Base-by-base conservation (phyloP, 2,113 vertebrate species). In the Ancistrus triradiatus region DNA sequence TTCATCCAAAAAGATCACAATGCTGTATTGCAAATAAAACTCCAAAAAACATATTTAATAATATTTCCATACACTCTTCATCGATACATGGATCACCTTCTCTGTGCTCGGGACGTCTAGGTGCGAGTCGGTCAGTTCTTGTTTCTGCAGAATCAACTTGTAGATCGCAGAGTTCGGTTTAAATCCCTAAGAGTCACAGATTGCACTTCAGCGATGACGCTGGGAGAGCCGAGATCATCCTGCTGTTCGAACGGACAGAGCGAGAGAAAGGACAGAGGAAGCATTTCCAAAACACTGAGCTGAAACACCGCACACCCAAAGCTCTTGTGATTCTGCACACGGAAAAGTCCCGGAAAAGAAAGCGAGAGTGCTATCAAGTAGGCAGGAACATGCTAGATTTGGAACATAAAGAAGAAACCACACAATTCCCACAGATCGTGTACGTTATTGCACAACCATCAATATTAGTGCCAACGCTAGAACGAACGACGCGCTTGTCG, bases 11-110 rank as follows among this genome's bases (percentile, higher is more conserved):
- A n/a, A n/a, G n/a, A n/a, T n/a, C n/a, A n/a, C n/a, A n/a, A n/a
- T n/a, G n/a, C 27, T 31, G 27, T 31, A 31, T 4, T 31, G 27
- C 7, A 77, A 84, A 81, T 80, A 75, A 82, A 72, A 78, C 78
- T 74, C 73, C 78, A 80, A n/a, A n/a, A n/a, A n/a, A n/a, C 59
- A 69, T 64, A 75, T 87, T 87, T 89, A 85, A 86, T 84, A 44
- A 72, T n/a, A n/a, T 77, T 69, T 69, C 74, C 70, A 81, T 70
- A 78, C 65, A 63, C 46, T 73, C 55, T n/a, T 67, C 7, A 31
- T 31, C 7, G 62, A 56, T 70, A 79, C 60, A 80, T 67, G 46
- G 62, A 72, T 70, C 50, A 21, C 37, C n/a, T 25, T 27, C 68
- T 48, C 27, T 63, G 74, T 37, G 55, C 6, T 72, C 61, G 22